A percentile compares a stretch with the other conserved stretches of the same genome.
Evolutionary conservation across 2,888 invertebrate genomes (phyloP).

Genomic region (Patella pellucida): DNA sequence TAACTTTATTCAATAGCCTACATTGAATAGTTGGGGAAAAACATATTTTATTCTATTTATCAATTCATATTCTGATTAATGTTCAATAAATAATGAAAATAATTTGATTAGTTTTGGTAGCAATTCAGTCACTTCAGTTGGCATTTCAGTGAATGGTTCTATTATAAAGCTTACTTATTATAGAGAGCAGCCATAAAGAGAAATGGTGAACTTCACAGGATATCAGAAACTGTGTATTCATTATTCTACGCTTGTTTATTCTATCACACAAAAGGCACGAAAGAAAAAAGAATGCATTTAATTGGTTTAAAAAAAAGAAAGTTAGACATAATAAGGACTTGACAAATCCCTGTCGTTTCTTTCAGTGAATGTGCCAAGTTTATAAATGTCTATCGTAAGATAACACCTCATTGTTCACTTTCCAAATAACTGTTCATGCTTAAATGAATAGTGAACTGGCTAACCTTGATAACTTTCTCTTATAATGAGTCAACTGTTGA

Average conservation of each 20-base stretch:
- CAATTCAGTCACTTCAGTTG: too few relatives aligned
- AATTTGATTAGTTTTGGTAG: too few relatives aligned
- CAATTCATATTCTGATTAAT: too few relatives aligned
- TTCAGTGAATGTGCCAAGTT: not conserved
- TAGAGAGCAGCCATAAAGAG: too few relatives aligned
- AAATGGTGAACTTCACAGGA: too few relatives aligned
- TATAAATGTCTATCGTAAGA: not conserved
- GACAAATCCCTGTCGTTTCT: not conserved
- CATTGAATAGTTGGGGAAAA: too few relatives aligned
- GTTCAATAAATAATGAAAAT: too few relatives aligned
- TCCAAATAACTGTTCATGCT: not conserved
- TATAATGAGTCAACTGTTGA: not conserved
- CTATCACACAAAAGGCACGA: not conserved
- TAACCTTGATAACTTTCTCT: not conserved
- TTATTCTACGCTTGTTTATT: not conserved
- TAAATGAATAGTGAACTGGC: not conserved
- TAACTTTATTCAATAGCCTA: too few relatives aligned
- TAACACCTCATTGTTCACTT: not conserved
- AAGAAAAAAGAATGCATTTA: not conserved
- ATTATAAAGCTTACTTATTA: too few relatives aligned
- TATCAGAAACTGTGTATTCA: not conserved
- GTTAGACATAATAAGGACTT: not conserved
- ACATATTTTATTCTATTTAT: too few relatives aligned
- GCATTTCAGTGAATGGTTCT: too few relatives aligned
- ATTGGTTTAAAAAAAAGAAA: not conserved